These are phyloP conservation scores for Nylanderia fulva DNA, from an alignment of 1,140 invertebrate species.

Conservation along the genomic window DNA sequence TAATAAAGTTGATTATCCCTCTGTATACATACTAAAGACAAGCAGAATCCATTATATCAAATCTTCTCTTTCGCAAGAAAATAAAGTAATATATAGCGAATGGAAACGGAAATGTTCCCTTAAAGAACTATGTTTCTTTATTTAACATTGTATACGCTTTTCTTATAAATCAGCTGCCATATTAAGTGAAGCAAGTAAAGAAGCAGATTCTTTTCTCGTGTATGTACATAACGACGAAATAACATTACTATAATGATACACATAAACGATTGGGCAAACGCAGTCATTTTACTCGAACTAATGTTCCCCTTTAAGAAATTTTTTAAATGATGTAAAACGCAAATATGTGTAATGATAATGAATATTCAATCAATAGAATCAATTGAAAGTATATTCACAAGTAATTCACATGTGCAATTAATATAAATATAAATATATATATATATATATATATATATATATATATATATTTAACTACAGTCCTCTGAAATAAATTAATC, in stretches of 20 bases:
- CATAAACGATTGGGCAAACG: background rate
- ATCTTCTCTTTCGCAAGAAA: background rate
- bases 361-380: background rate
- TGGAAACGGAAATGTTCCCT: background rate
- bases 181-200: slow-evolving; percentile 32
- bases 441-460: background rate
- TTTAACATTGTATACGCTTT: background rate
- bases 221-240: background rate
- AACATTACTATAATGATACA: slow-evolving; percentile 3
- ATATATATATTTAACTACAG: background rate
- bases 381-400: background rate
- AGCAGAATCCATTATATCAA: background rate
- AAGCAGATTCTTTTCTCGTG: background rate
- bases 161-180: background rate
- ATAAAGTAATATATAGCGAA: slow-evolving; percentile 2
- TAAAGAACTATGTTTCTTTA: background rate
- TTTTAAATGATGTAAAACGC: background rate
- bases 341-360: background rate
- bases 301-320: background rate
- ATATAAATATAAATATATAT: slow-evolving; percentile 8
- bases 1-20: background rate
- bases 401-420: slow-evolving; percentile 11
- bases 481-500: slow-evolving; percentile 15
- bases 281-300: background rate
- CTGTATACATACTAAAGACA: background rate